Percentiles rank a stretch among this genome's conserved stretches.
These are phyloP conservation scores for Marmota monax DNA, from an alignment of 2,113 vertebrate genomes.

Conservation along the genomic window DNA sequence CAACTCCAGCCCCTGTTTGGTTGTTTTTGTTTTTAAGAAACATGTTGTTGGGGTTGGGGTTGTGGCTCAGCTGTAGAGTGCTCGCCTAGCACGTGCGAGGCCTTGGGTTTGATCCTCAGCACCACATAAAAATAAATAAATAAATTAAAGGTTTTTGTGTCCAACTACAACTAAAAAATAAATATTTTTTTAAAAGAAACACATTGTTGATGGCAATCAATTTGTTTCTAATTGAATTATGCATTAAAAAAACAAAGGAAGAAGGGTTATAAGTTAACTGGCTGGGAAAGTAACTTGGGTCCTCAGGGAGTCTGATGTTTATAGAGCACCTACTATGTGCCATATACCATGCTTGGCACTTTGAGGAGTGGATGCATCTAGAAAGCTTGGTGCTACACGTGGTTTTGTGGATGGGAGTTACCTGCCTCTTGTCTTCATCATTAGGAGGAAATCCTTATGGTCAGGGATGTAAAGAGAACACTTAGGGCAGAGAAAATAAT, in stretches of 20 bases:
- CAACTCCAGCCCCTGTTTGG: no score
- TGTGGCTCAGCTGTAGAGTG: no score
- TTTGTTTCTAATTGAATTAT: background rate
- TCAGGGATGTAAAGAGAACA: background rate
- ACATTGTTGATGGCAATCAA: background rate
- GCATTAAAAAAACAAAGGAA: background rate
- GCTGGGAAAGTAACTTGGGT: background rate
- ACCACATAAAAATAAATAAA: no score
- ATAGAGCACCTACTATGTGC: background rate
- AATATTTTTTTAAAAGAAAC: background rate
- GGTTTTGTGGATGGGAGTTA: background rate
- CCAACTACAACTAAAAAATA: no score
- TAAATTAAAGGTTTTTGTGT: background rate
- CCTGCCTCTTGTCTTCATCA: background rate
- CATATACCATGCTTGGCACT: rapidly evolving
- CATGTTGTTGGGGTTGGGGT: no score
- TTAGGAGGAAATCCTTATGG: background rate
- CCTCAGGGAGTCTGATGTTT: background rate
- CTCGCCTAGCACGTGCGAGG: no score
- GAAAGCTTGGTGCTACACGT: background rate
- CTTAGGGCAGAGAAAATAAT: background rate
- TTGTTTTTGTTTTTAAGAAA: no score
- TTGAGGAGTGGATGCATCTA: background rate
- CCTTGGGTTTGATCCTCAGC: no score
- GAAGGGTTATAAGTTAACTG: background rate